Evolutionary conservation across 2,888 invertebrate species (phyloP), one percentile per base, ranked within the genome.

Genomic region (Drosophila conformis): DNA sequence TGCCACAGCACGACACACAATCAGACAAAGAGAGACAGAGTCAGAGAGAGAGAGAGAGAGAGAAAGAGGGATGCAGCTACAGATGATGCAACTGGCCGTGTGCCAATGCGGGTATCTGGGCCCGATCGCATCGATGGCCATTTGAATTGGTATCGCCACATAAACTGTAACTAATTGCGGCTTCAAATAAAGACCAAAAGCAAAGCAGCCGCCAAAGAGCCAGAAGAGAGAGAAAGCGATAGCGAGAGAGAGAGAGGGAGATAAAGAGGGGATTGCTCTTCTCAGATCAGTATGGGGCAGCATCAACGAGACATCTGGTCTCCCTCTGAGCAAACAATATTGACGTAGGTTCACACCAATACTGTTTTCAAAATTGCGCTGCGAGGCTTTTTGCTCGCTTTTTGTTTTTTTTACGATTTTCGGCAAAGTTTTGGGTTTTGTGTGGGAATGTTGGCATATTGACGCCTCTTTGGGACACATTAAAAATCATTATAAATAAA

Each of bases 131-230:
- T 90, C 76, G 83, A 78, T 84, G 80, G 79, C 68, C 73, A 59
- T 64, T 69, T 57, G 73, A 59, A 80, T 80, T 76, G 82, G 82
- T 78, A 83, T 86, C 85, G 90, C 86, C 91, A 79, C 81, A 83
- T 90, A 88, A 89, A 91, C 82, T 92, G 92, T 91, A 87, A 89
- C 92, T 91, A 92, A 92, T 92, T 92, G 92, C 85, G 91, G 91
- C 91, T 85, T 85, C 80, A 90, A 91, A 90, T 90, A 90, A 91
- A 87, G 89, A 91, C 80, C 83, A 83, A 56, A 67, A 65, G 79
- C 64, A 75, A 78, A 69, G 68, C 68, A 72, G 73, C 73, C 71
- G 78, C 69, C 69, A 66, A 62, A 69, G 59, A 53, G 35, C 25
- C 48, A 60, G 35, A 42, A 25, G n/a, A 33, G 46, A 33, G 25